These are phyloP conservation scores for Anodontia alba DNA, from an alignment of 2,888 invertebrate genomes.

Conservation along the genomic window DNA sequence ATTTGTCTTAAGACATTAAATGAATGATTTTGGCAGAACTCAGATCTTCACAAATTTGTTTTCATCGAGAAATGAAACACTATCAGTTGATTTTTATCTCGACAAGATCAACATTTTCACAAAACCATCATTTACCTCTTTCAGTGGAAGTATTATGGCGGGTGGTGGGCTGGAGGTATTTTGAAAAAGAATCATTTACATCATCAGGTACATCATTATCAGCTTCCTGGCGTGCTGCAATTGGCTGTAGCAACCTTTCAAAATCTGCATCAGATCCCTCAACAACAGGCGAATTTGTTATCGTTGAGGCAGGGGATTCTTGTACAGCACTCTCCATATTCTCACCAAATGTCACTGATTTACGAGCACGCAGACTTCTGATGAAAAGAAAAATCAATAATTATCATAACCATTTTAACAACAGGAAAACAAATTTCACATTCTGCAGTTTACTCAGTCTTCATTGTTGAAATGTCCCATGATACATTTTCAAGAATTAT, in stretches of 20 bases:
- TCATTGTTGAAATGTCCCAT: too few relatives aligned
- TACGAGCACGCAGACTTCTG: conserved; percentile 55
- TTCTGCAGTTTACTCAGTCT: too few relatives aligned
- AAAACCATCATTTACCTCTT: conserved; percentile 28
- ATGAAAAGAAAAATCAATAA: conserved; percentile 35
- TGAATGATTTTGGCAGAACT: too few relatives aligned
- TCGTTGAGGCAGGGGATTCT: conserved; percentile 29
- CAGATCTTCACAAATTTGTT: too few relatives aligned
- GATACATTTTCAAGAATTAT: too few relatives aligned
- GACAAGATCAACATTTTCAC: too few relatives aligned
- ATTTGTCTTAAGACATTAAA: too few relatives aligned
- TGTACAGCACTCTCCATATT: background rate
- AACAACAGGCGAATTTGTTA: background rate
- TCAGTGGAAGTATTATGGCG: conserved; percentile 26
- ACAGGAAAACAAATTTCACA: background rate
- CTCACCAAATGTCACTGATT: conserved; percentile 58
- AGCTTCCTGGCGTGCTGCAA: background rate
- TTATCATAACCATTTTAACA: too few relatives aligned
- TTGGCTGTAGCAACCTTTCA: conserved; percentile 35
- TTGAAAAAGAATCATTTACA: conserved; percentile 52
- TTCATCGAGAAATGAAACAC: too few relatives aligned
- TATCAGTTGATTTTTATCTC: too few relatives aligned
- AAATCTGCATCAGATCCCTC: conserved; percentile 32
- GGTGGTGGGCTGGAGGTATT: conserved; percentile 46
- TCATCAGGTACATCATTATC: background rate